Conservation (phyloP, 2,797 vertebrate species). For the Esox masquinongy region DNA sequence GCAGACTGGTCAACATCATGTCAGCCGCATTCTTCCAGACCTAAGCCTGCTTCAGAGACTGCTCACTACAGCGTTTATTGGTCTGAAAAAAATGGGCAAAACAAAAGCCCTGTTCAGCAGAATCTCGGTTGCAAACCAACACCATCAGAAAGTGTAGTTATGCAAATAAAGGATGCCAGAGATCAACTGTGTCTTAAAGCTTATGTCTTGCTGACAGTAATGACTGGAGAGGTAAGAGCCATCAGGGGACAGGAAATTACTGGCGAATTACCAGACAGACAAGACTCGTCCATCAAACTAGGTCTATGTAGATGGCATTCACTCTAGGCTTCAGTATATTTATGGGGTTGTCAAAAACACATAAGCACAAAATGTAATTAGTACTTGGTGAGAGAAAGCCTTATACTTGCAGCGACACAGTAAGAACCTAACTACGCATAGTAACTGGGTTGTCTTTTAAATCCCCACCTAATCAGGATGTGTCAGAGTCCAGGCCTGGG, state of each 20-base stretch:
- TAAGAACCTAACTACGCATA: neutral
- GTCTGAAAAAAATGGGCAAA: neutral
- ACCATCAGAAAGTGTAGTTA: neutral
- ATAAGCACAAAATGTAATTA: neutral
- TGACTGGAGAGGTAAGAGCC: constrained; percentile 17
- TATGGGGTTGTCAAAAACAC: neutral
- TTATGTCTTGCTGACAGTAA: neutral
- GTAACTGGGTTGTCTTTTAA: neutral
- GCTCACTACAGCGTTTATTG: neutral
- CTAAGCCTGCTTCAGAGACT: neutral
- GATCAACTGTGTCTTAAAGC: neutral
- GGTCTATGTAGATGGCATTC: constrained; percentile 15
- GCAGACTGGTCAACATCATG: neutral
- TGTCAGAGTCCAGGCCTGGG: neutral
- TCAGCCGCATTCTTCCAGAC: neutral
- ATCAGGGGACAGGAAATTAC: constrained; percentile 31
- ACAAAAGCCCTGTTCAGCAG: neutral
- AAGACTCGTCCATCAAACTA: constrained; percentile 21
- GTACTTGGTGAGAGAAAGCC: neutral
- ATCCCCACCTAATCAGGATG: neutral
- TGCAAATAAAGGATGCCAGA: neutral
- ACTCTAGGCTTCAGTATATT: neutral
- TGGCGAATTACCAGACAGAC: constrained; percentile 15
- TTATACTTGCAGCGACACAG: neutral
- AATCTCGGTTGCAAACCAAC: neutral